Base-by-base conservation (phyloP, 2,888 invertebrate genomes). In the Hirtodrosophila cameraria region DNA sequence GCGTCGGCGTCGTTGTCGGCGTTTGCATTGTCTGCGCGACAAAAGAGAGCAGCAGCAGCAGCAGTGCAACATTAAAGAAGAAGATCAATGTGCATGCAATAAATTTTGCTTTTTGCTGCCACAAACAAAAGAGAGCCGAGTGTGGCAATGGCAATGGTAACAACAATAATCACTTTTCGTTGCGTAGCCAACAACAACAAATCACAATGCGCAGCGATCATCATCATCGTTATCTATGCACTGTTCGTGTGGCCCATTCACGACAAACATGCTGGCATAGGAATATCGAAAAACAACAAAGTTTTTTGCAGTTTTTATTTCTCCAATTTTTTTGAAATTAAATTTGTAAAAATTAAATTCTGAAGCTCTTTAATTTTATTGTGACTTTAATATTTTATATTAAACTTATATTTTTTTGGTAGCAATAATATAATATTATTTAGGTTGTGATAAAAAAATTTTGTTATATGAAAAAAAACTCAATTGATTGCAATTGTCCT, bases 141-240 rank as follows among this genome's bases (percentile, higher is more conserved):
- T 53, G 53, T 30, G 36, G 43, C 49, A 50, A 58, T 8, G 8
- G 7, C 23, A 23, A 5, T 7, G 7, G 43, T 49, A 76, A 83
- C 52, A 76, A 83, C 63, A 79, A 79, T 80, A 66, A 80, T 80
- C 76, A 66, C 57, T 58, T 52, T n/a, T 27, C 5, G 18, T 58
- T 66, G 69, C 69, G 50, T 74, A 64, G 52, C 54, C 54, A 75
- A 54, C 65, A 63, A 49, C 53, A 79, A 63, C 16, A 9, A 42
- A 54, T 53, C 50, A 80, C 73, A 80, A 80, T 55, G 75, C 49
- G 1, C 30, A 25, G 23, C 50, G 54, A 49, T 78, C 70, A 69
- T 75, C 75, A 64, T 46, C 23, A 23, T 23, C 23, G 6, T 23
- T 23, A 23, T 23, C 46, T 36, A 23, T 45, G 38, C 36, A 52